phyloP scores from a whole-genome alignment of 2,113 vertebrate species.

The Neolamprologus caudopunctatus region DNA sequence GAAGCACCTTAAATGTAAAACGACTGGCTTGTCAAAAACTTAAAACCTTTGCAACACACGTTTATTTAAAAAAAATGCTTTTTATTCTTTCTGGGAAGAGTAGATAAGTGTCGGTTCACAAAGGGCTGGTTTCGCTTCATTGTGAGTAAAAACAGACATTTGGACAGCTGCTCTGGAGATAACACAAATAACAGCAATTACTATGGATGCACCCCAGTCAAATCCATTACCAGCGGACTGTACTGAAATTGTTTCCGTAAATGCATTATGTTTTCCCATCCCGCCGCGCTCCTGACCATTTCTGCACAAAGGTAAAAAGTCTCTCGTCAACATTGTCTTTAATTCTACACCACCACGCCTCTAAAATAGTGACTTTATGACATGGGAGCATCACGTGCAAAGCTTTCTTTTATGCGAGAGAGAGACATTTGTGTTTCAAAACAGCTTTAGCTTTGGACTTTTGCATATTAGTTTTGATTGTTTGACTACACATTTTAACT shows the following conservation, averaged over 20 bases:
- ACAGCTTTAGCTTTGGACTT: conserved; percentile 54
- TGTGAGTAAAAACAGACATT: conserved; percentile 66
- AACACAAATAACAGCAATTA: conserved; percentile 60
- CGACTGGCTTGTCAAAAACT: conserved; percentile 58
- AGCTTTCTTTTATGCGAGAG: conserved; percentile 39
- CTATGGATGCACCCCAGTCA: conserved; percentile 58
- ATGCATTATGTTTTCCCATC: conserved; percentile 21
- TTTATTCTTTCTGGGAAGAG: conserved; percentile 60
- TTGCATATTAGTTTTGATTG: conserved; percentile 75
- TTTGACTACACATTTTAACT: conserved; percentile 44
- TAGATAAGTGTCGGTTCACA: conserved; percentile 64
- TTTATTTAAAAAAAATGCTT: conserved; percentile 56
- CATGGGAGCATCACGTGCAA: conserved; percentile 33
- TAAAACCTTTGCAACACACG: conserved; percentile 53
- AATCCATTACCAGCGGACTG: conserved; percentile 40
- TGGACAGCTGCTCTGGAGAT: conserved; percentile 62
- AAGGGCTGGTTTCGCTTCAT: conserved; percentile 70
- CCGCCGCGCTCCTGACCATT: conserved; percentile 9
- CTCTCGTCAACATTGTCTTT: conserved; percentile 9
- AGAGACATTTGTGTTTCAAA: conserved; percentile 41
- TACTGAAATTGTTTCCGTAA: conserved; percentile 26
- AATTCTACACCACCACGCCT: conserved; percentile 29
- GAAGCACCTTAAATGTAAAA: conserved; percentile 73
- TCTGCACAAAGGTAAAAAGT: conserved; percentile 30
- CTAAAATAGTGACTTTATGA: conserved; percentile 38